These are phyloP conservation scores for Bacillus rossius DNA, from an alignment of 1,140 invertebrate genomes.

Conservation along the genomic window DNA sequence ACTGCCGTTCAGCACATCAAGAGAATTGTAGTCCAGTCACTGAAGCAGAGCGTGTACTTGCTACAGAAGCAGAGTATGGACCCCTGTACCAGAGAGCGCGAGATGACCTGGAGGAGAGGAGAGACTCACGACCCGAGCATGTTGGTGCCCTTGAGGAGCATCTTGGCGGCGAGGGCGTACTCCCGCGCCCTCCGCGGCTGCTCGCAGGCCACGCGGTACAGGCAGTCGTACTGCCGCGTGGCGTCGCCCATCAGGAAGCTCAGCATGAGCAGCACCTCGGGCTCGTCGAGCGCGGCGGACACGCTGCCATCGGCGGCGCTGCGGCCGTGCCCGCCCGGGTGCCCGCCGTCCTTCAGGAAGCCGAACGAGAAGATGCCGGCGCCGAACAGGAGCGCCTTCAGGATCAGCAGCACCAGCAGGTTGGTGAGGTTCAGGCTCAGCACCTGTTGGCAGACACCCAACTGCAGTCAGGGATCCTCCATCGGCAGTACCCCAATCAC, in stretches of 20 bases:
- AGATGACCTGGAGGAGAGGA: background rate
- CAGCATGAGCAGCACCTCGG: conserved; percentile 59
- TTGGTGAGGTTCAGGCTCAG: conserved; percentile 79
- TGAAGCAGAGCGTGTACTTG: too few relatives aligned
- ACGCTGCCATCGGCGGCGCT: conserved; percentile 7
- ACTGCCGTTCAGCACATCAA: too few relatives aligned
- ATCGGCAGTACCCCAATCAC: too few relatives aligned
- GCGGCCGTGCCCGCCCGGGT: background rate
- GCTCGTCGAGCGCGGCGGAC: conserved; percentile 47
- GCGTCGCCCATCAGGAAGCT: conserved; percentile 62
- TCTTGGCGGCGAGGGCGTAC: conserved; percentile 67
- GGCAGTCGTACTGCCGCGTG: conserved; percentile 58
- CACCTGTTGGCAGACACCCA: too few relatives aligned
- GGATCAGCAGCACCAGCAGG: conserved; percentile 66
- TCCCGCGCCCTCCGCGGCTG: conserved; percentile 62
- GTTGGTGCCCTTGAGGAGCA: conserved; percentile 62
- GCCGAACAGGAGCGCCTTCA: conserved; percentile 75
- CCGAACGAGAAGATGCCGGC: conserved; percentile 49
- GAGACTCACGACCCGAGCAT: conserved; percentile 57
- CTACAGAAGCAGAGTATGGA: too few relatives aligned
- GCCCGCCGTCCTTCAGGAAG: conserved; percentile 16
- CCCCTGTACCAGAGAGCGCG: too few relatives aligned
- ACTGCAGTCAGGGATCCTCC: too few relatives aligned
- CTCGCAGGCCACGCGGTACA: conserved; percentile 69
- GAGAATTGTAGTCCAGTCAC: too few relatives aligned